Conservation (phyloP, 1,140 invertebrate species). For the Wasmannia auropunctata region DNA sequence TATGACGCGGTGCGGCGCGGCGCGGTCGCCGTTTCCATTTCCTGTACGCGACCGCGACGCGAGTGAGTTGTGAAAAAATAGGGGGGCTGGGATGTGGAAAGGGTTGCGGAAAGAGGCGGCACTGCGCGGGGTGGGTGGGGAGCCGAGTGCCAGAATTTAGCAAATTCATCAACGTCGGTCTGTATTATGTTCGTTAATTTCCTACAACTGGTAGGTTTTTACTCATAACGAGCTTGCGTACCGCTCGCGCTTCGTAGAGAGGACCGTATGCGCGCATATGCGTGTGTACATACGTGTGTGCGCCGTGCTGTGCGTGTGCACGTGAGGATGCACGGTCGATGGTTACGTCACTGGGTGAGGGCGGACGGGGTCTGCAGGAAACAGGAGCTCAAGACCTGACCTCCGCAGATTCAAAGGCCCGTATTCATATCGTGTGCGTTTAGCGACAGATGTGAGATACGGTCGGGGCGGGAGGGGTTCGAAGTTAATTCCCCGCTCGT, state of each 20-base stretch:
- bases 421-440: constrained; percentile 35
- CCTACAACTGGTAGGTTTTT: constrained; percentile 32
- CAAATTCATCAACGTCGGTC: constrained; percentile 45
- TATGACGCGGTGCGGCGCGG: constrained; percentile 27
- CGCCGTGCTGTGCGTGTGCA: not conserved
- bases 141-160: constrained; percentile 25
- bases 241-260: constrained; percentile 22
- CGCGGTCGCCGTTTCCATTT: constrained; percentile 47
- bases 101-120: constrained; percentile 14
- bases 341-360: constrained; percentile 25
- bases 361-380: constrained; percentile 24
- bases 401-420: constrained; percentile 35
- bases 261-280: not conserved
- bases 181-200: constrained; percentile 41
- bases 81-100: not conserved
- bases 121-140: not conserved
- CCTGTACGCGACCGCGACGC: constrained; percentile 55
- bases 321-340: constrained; percentile 35
- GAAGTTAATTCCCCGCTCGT: not conserved
- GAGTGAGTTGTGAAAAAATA: constrained; percentile 33
- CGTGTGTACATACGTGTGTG: not conserved
- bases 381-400: constrained; percentile 10
- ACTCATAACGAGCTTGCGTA: constrained; percentile 23
- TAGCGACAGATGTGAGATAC: constrained; percentile 7
- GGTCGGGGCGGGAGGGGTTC: too few species aligned